A percentile compares a stretch with the other conserved stretches of the same genome.
Conservation (phyloP, 2,797 vertebrate species). For the Eupleurogrammus muticus region DNA sequence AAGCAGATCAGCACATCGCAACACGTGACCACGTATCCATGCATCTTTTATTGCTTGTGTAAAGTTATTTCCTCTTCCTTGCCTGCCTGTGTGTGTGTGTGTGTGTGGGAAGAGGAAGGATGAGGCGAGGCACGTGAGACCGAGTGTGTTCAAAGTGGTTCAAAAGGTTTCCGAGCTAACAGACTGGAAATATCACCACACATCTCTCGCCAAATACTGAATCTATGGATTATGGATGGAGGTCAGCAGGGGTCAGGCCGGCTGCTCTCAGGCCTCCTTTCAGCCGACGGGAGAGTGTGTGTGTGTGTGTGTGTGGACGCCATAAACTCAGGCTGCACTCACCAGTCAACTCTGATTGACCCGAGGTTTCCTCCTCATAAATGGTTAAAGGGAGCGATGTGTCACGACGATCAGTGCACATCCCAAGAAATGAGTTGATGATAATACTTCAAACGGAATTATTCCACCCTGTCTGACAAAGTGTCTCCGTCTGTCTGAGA, state of each 20-base stretch:
- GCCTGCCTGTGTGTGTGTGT: not conserved
- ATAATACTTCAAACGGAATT: conserved; percentile 40
- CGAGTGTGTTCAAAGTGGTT: conserved; percentile 24
- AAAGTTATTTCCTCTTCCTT: conserved; percentile 10
- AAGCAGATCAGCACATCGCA: not conserved
- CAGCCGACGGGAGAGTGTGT: conserved; percentile 39
- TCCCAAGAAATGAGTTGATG: conserved; percentile 21
- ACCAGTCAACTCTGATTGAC: conserved; percentile 56
- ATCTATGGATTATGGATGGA: conserved; percentile 60
- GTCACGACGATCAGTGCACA: conserved; percentile 4
- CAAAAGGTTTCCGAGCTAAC: conserved; percentile 36
- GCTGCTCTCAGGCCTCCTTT: conserved; percentile 31
- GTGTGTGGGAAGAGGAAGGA: not conserved
- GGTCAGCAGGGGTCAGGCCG: conserved; percentile 56
- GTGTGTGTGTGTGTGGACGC: conserved; percentile 40
- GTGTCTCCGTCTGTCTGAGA: conserved; percentile 1
- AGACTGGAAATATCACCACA: conserved; percentile 32
- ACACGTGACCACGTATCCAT: conserved; percentile 2
- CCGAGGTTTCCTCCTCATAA: conserved; percentile 46
- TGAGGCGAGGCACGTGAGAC: conserved; percentile 1
- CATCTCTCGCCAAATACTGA: conserved; percentile 15
- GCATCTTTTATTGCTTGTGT: conserved; percentile 31
- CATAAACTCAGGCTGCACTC: conserved; percentile 48
- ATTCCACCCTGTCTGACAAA: conserved; percentile 7
- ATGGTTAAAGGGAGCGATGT: conserved; percentile 39